A percentile compares a stretch with the other conserved stretches of the same genome.
Evolutionary conservation across 2,113 vertebrate species (phyloP).

Genomic region (Hippocampus mohnikei): DNA sequence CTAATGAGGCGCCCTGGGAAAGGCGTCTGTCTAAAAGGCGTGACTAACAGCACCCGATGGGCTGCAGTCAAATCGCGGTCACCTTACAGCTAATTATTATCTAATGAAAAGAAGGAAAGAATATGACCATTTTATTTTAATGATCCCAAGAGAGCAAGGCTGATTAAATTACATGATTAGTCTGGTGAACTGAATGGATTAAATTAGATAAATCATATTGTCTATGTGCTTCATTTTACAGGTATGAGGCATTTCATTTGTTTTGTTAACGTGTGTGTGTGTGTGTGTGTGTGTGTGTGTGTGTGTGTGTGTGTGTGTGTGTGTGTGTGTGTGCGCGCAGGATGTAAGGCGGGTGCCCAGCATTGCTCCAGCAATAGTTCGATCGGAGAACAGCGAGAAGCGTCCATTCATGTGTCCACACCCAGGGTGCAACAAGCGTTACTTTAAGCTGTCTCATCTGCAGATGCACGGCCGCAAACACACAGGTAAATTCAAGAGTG

Average conservation of each 20-base stretch:
- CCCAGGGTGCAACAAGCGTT: slow-evolving; percentile 96
- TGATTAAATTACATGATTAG: slow-evolving; percentile 24
- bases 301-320: no score
- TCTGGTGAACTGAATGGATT: not conserved
- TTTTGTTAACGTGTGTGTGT: slow-evolving; percentile 7
- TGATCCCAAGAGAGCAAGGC: slow-evolving; percentile 31
- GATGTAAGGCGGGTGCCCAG: slow-evolving; percentile 89
- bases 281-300: no score
- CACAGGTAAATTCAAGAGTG: slow-evolving; percentile 77
- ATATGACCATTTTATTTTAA: slow-evolving; percentile 47
- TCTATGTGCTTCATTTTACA: slow-evolving; percentile 36
- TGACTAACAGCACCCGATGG: slow-evolving; percentile 71
- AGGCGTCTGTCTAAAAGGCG: slow-evolving; percentile 57
- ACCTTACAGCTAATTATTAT: slow-evolving; percentile 67
- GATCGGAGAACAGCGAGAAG: slow-evolving; percentile 91
- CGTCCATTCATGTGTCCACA: slow-evolving; percentile 97
- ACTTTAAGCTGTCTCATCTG: slow-evolving; percentile 96
- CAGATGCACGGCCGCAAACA: slow-evolving; percentile 99
- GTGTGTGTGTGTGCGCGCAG: no score
- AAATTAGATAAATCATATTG: slow-evolving; percentile 12
- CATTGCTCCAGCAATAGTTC: slow-evolving; percentile 86
- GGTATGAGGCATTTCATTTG: not conserved
- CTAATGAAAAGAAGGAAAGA: slow-evolving; percentile 44
- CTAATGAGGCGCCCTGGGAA: slow-evolving; percentile 15
- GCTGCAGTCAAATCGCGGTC: slow-evolving; percentile 55